Evolutionary conservation across 2,113 vertebrate genomes (phyloP), one percentile per base, ranked within the genome.

Genomic region (Lophura nycthemera): DNA sequence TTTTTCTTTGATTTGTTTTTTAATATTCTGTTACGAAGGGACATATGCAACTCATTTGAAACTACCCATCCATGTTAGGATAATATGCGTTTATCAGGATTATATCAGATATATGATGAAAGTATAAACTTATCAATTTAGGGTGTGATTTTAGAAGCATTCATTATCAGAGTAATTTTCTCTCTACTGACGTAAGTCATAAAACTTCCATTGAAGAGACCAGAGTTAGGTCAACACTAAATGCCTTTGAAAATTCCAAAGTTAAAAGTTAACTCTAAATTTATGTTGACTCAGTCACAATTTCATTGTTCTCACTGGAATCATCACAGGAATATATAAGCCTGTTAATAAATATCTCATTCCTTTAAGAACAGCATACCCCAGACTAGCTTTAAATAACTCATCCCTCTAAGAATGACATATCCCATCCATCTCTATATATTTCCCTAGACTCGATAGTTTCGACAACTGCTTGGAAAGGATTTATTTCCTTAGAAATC

Each of bases 401-500:
- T 93, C 91, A 90, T 95, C 83, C 92, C 77, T 85, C 52, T 67
- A 94, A 96, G 78, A 96, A 92, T 83, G 95, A 97, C 96, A 96
- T 60, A 89, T 43, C 63, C 85, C 86, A 91, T 92, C 69, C 69
- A 95, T 95, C 93, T 96, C 89, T 94, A 83, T 69, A 60, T 96
- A 93, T 96, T 95, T 95, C 96, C 93, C 91, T 65, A 93, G 96
- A 95, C 95, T 91, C 91, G 94, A 92, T 74, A 86, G 69, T 92
- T 96, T 95, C 32, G 73, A 95, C 92, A 95, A 95, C 85, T 90
- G 38, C 88, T 95, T 93, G 89, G 93, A 91, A 96, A 93, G 72
- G 86, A 96, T 96, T 95, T 96, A 95, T 92, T 95, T 96, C 91
- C 77, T 94, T 83, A 75, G 81, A 94, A 96, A 96, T 92, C 90